phyloP scores from a whole-genome alignment of 1,140 invertebrate species.

The Pygmarrhopalites habei region DNA sequence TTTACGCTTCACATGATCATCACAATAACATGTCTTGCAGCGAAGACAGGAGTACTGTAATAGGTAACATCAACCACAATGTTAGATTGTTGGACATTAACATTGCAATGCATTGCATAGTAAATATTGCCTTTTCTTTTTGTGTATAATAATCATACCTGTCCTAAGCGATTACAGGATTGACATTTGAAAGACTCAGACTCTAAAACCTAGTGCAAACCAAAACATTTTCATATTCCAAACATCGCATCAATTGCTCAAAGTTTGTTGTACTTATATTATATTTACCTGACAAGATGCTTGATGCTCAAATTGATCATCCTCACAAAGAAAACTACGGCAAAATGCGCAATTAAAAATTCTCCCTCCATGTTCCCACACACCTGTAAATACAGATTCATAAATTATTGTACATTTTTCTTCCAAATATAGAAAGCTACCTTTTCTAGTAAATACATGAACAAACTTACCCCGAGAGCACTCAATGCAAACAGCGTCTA shows the following conservation, averaged over 20 bases:
- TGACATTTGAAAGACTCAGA: slow-evolving; percentile 87
- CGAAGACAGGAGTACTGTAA: slow-evolving; percentile 82
- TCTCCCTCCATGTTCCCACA: slow-evolving; percentile 90
- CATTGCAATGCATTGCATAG: no score
- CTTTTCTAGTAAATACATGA: no score
- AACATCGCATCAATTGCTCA: no score
- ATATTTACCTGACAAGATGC: slow-evolving; percentile 94
- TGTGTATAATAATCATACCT: no score
- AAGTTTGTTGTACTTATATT: no score
- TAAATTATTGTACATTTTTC: slow-evolving; percentile 86
- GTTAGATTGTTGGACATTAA: no score
- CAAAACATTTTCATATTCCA: no score
- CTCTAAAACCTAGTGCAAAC: no score
- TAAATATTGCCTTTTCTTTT: no score
- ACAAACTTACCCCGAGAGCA: no score
- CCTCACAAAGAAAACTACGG: slow-evolving; percentile 83
- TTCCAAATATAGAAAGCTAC: slow-evolving; percentile 78
- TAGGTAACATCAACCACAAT: not conserved
- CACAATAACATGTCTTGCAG: slow-evolving; percentile 94
- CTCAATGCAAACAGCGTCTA: slow-evolving; percentile 80
- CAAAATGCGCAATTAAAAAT: slow-evolving; percentile 92
- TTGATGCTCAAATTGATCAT: slow-evolving; percentile 98
- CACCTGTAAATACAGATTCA: no score
- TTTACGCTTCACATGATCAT: slow-evolving; percentile 89
- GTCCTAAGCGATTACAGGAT: slow-evolving; percentile 40